Evolutionary conservation across 2,113 vertebrate genomes (phyloP), one percentile per base, ranked within the genome.

Genomic region (Panthera leo): DNA sequence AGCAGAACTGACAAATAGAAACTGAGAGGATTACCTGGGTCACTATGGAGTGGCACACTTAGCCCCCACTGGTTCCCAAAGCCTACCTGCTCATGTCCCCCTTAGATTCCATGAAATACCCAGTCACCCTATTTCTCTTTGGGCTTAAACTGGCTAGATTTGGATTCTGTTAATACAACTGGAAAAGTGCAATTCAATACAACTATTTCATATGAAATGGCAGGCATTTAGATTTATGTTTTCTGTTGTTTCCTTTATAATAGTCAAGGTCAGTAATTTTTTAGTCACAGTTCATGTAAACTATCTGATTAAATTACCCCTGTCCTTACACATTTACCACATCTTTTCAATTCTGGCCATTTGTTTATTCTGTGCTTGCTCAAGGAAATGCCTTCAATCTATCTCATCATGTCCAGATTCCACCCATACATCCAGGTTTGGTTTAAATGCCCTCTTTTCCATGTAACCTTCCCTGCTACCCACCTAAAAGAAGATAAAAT

Each of bases 181-280:
- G 9, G 45, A 21, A 71, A 94, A 48, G 23, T 84, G 39, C 21
- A 68, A 65, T 63, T 16, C 73, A 73, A 75, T 80, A 73, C 36
- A 95, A 73, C 36, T 61, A 89, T 15, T 86, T 25, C 51, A 29
- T 61, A 68, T 51, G 39, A 75, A 61, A 90, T 58, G 4, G 10
- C 34, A 36, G 67, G 1, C 21, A 83, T 76, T n/a, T 91, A 91
- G 58, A 82, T 11, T 70, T 79, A 18, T 9, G 3, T 39, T 87
- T 95, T 83, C 61, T 76, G 34, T 67, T 90, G 45, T 73, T 89
- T 85, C 16, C 11, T 78, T 73, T 97, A 76, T 58, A 89, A 85
- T 67, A 90, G 63, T 75, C 25, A 80, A 86, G 27, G 2, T 53
- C 70, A 45, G 5, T 45, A 92, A 83, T 19, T 55, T 80, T 94